Percentiles rank a stretch among this genome's conserved stretches.
Evolutionary conservation across 2,797 vertebrate genomes (phyloP).

Genomic region (Fratercula arctica): DNA sequence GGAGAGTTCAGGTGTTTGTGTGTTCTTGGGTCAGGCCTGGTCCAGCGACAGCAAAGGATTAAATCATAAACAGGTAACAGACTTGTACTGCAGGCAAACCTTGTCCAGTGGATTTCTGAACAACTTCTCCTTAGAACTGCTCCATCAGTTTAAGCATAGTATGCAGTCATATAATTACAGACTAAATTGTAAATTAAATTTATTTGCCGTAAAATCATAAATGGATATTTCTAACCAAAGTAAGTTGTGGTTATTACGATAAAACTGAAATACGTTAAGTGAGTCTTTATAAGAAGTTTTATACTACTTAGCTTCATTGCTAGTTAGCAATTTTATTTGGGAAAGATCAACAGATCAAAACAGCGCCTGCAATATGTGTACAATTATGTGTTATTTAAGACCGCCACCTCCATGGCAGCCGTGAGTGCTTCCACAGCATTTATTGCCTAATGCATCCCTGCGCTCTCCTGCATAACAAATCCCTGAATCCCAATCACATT

Average conservation of each 20-base stretch:
- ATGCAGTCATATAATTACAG: neutral
- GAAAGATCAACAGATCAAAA: neutral
- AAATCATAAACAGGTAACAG: neutral
- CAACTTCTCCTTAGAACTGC: neutral
- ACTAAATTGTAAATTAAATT: neutral
- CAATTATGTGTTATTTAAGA: neutral
- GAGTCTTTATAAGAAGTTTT: neutral
- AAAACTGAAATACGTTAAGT: neutral
- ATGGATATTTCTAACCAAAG: neutral
- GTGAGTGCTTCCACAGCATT: neutral
- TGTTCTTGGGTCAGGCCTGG: neutral
- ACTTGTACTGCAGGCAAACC: neutral
- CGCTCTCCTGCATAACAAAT: slow-evolving; percentile 42
- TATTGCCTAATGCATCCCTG: neutral
- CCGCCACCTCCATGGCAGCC: neutral
- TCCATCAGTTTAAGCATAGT: neutral
- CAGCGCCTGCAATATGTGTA: neutral
- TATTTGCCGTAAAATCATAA: neutral
- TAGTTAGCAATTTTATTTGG: neutral
- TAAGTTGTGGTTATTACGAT: neutral
- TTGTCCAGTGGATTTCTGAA: neutral
- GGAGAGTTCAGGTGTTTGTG: fast-evolving
- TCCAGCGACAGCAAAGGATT: neutral
- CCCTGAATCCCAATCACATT: slow-evolving; percentile 36
- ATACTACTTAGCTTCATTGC: neutral